Base-by-base conservation (phyloP, 2,113 vertebrate genomes). In the Erythrolamprus reginae region DNA sequence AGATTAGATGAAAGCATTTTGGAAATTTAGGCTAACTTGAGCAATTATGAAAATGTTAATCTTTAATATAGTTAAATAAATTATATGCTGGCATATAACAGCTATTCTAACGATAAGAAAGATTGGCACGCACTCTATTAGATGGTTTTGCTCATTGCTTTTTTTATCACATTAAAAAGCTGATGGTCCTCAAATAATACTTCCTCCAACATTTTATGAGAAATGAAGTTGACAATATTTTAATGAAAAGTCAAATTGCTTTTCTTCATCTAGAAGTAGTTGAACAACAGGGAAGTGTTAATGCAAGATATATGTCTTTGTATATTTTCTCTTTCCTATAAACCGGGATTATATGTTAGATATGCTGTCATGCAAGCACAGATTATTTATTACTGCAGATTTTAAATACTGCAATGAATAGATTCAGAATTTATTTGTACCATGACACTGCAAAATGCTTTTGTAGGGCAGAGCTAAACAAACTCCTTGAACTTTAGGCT, bases 21-120 rank as follows among this genome's bases (percentile, higher is more conserved):
- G 13, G 26, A 84, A 51, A 58, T 48, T 84, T 3, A 21, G 84
- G n/a, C n/a, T 88, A 87, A 24, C 23, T 28, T n/a, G 65, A 12
- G 28, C 10, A 93, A 86, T 13, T 88, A 90, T 33, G 5, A n/a
- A 1, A 55, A 70, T 4, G 56, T 89, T 93, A 93, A 92, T 5
- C 84, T 65, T 3, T 5, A 92, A 93, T 90, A 38, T 23, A 0
- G 48, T 61, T 65, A 56, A 48, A 56, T 82, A 48, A 91, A 82
- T 50, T 56, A 85, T n/a, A 77, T 52, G 33, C 21, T 48, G n/a
- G 87, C 87, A 84, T 58, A 42, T 58, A 42, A 17, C 45, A 50
- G 7, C 8, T 0, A 6, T 70, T 33, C 21, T 84, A 55, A 91
- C 0, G 0, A 86, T 12, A 85, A 4, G 65, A 77, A 77, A 77